These are phyloP conservation scores for Denticeps clupeoides DNA, from an alignment of 2,797 vertebrate species.

Conservation along the genomic window DNA sequence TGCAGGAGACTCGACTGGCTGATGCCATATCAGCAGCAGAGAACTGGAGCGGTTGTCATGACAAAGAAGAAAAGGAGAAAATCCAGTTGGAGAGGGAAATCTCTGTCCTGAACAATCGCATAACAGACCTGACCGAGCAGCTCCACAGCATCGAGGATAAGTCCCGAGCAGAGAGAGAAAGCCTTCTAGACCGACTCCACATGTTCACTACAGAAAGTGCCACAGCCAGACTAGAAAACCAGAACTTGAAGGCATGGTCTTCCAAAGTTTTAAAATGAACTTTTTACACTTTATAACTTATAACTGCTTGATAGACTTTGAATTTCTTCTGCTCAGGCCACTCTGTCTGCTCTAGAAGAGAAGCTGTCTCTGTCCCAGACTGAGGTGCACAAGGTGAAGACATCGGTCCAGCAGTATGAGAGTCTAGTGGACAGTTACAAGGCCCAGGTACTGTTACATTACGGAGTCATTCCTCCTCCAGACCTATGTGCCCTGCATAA, in stretches of 20 bases:
- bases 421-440: conserved; percentile 77
- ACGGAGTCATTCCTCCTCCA: too few species aligned
- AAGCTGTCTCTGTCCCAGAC: conserved; percentile 64
- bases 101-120: conserved; percentile 63
- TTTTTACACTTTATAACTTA: too few species aligned
- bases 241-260: conserved; percentile 54
- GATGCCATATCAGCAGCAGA: conserved; percentile 65
- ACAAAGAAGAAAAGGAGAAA: conserved; percentile 68
- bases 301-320: too few species aligned
- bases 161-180: conserved; percentile 56
- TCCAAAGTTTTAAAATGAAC: too few species aligned
- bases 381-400: conserved; percentile 77
- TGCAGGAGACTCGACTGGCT: conserved; percentile 67
- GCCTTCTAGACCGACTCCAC: conserved; percentile 62
- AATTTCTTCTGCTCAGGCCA: conserved; percentile 46
- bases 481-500: too few species aligned
- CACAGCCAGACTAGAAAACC: conserved; percentile 66
- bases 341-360: conserved; percentile 64
- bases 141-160: conserved; percentile 60
- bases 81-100: conserved; percentile 68
- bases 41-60: conserved; percentile 65
- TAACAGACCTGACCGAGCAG: conserved; percentile 67
- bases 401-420: conserved; percentile 74
- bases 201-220: conserved; percentile 57
- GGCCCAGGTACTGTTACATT: conserved; percentile 79